phyloP scores from a whole-genome alignment of 2,888 invertebrate species.

The Diaphora mendica region DNA sequence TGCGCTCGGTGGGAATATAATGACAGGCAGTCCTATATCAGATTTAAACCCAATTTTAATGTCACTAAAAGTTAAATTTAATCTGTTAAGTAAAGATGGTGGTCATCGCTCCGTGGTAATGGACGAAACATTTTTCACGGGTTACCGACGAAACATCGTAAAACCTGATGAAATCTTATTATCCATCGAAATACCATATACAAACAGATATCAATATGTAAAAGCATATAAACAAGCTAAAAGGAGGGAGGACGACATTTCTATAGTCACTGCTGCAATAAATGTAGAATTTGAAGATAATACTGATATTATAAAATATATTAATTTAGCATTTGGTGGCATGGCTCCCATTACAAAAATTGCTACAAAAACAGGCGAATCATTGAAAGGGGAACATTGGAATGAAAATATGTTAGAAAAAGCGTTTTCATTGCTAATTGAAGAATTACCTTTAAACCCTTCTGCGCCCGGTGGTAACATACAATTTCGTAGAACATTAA shows the following conservation, averaged over 20 bases:
- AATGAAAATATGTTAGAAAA: conserved; percentile 88
- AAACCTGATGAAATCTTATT: conserved; percentile 90
- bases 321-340: conserved; percentile 94
- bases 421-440: conserved; percentile 88
- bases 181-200: conserved; percentile 91
- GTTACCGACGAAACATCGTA: conserved; percentile 91
- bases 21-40: conserved; percentile 98
- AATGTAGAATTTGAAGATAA: conserved; percentile 88
- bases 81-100: conserved; percentile 85
- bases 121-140: conserved; percentile 92
- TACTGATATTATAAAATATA: conserved; percentile 84
- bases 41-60: conserved; percentile 97
- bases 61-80: conserved; percentile 92
- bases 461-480: conserved; percentile 95
- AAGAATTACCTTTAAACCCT: conserved; percentile 92
- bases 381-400: conserved; percentile 88
- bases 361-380: conserved; percentile 89
- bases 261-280: conserved; percentile 94
- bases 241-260: conserved; percentile 95
- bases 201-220: conserved; percentile 89
- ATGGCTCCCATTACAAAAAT: conserved; percentile 96
- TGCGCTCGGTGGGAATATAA: conserved; percentile 96
- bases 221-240: conserved; percentile 94
- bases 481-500: conserved; percentile 91
- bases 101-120: conserved; percentile 88